phyloP scores from a whole-genome alignment of 2,113 vertebrate species.

The Amia ocellicauda region DNA sequence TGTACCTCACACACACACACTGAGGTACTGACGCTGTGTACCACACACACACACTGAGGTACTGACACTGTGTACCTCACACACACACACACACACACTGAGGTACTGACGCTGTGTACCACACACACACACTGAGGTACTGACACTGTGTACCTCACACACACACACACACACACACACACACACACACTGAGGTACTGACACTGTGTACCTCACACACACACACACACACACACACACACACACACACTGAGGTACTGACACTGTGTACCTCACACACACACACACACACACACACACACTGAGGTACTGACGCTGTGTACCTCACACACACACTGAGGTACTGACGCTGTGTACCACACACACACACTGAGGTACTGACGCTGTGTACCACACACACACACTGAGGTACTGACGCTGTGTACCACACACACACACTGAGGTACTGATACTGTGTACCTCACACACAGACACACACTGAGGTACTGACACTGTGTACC shows the following conservation, averaged over 20 bases:
- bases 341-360: background rate
- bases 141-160: background rate
- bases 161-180: background rate
- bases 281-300: no score
- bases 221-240: no score
- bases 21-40: slow-evolving; percentile 75
- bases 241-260: background rate
- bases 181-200: background rate
- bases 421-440: slow-evolving; percentile 59
- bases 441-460: slow-evolving; percentile 38
- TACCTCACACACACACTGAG: background rate
- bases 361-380: background rate
- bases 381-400: background rate
- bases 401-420: no score
- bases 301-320: slow-evolving; percentile 48
- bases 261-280: no score
- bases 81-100: background rate
- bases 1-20: no score
- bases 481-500: background rate
- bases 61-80: background rate
- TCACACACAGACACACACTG: no score
- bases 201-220: background rate
- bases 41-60: slow-evolving; percentile 69
- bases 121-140: background rate
- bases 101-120: background rate